Evolutionary conservation across 2,113 vertebrate species (phyloP), one percentile per base, ranked within the genome.

Genomic region (Puffinus mauretanicus): DNA sequence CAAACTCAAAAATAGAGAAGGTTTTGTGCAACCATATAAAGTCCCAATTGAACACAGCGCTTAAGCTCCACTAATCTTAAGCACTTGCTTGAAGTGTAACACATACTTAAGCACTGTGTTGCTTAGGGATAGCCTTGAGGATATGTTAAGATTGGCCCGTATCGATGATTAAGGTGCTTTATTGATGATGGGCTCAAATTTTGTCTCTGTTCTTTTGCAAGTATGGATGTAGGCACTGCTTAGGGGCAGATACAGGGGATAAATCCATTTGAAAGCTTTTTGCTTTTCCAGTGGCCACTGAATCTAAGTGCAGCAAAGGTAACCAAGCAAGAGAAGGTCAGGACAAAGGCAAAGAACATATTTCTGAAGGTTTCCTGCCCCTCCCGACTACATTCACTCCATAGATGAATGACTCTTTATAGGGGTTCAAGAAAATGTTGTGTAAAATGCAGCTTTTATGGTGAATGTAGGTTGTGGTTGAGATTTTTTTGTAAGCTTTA

Each of bases 361-460:
- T 94, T 93, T 97, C 49, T 69, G 47, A 86, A 89, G 44, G 66
- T 82, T 93, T 95, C 52, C 60, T 93, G 32, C 79, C 55, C 66
- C 79, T 88, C 69, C 57, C 27, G 26, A 78, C 71, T 91, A 58
- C 2, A 14, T 91, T 85, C 87, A 80, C 76, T 82, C 73, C 36
- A 36, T 81, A 93, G 78, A 79, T 10, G 25, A 78, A 92, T 2
- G 3, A 95, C 73, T 96, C 70, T 90, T 92, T 67, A 65, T 42
- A 95, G 98, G 97, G 97, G 97, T 97, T 97, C 94, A 97, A 98
- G 98, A 98, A 97, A 98, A 98, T 98, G 98, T 98, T 98, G 98
- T 98, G 98, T 98, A 95, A 97, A 97, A 97, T 98, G 97, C 98
- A 98, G 97, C 98, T 98, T 98, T 97, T 97, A 95, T 96, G 85